phyloP scores from a whole-genome alignment of 92 coral and sea anemone species.

The Diadumene lineata region DNA sequence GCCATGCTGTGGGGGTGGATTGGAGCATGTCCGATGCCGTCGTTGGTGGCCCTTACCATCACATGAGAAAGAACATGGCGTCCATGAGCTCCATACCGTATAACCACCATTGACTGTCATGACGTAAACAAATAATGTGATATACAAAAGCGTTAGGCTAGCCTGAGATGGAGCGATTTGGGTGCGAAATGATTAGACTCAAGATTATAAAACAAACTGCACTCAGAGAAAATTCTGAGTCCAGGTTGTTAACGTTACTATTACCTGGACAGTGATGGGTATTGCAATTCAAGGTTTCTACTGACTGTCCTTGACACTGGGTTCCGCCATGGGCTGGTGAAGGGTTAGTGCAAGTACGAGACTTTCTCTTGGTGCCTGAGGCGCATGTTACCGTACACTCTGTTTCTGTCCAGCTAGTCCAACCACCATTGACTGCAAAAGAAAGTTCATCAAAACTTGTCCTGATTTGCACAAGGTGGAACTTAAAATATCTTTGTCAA shows the following conservation, averaged over 20 bases:
- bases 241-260: too few species aligned
- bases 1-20: too few species aligned
- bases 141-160: neutral
- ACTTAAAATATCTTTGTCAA: too few species aligned
- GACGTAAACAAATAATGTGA: neutral
- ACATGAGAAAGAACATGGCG: slow-evolving; percentile 70
- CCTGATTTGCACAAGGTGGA: too few species aligned
- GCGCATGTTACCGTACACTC: neutral
- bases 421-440: neutral
- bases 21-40: too few species aligned
- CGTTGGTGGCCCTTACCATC: too few species aligned
- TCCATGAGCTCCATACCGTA: slow-evolving; percentile 63
- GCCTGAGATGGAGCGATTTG: neutral
- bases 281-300: too few species aligned
- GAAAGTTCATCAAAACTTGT: too few species aligned
- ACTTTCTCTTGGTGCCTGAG: neutral
- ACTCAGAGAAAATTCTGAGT: too few species aligned
- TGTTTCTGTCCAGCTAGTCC: neutral
- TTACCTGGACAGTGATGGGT: too few species aligned
- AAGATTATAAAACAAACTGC: too few species aligned
- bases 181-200: neutral
- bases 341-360: neutral
- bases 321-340: neutral
- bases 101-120: slow-evolving; percentile 74
- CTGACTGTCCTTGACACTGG: too few species aligned